Base-by-base conservation (phyloP, 2,797 vertebrate genomes). In the Acanthis flammea region DNA sequence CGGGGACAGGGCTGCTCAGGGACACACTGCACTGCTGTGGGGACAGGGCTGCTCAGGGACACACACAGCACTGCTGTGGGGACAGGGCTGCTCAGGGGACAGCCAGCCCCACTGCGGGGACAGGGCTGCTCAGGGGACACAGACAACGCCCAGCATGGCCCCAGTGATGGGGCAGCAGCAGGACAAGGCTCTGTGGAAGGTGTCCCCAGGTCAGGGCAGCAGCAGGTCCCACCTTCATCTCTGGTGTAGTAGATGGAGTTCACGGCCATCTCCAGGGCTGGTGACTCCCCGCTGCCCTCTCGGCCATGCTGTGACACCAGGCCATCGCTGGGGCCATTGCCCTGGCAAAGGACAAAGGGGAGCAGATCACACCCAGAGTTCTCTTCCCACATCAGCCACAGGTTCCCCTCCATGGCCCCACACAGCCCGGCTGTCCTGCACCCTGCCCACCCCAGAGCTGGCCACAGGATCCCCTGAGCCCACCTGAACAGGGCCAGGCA, bases 221-320 rank as follows among this genome's bases (percentile, higher is more conserved):
- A 1, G 33, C 44, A 45, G 51, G 27, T 35, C 97, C 96, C 97
- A 99, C 99, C 99, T 98, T 99, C 98, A 2, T 99, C 98, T 97
- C 98, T 98, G 14, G 99, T 98, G 96, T 97, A 99, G 96, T 99
- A 99, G 96, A 99, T 98, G 67, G 99, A 98, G 96, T 99, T 99
- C 95, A 99, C 98, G 4, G 99, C 98, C 99, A 99, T 99, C 97
- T 99, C 98, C 97, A 99, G 51, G 27, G 97, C 82, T 0, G 96
- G 72, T 0, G 16, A 31, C 19, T 93, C 54, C 85, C 72, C 10
- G 17, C 84, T 30, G 85, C 55, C 90, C 76, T 94, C 86, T 83
- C 88, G 10, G 72, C 73, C 39, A 17, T 28, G 4, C 30, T 66
- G 79, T 13, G 83, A 79, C 0, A 2, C 71, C 74, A 88, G 5